Percentiles rank a stretch among this genome's conserved stretches.
Conservation (phyloP, 1,140 invertebrate genomes). For the Panulirus ornatus region DNA sequence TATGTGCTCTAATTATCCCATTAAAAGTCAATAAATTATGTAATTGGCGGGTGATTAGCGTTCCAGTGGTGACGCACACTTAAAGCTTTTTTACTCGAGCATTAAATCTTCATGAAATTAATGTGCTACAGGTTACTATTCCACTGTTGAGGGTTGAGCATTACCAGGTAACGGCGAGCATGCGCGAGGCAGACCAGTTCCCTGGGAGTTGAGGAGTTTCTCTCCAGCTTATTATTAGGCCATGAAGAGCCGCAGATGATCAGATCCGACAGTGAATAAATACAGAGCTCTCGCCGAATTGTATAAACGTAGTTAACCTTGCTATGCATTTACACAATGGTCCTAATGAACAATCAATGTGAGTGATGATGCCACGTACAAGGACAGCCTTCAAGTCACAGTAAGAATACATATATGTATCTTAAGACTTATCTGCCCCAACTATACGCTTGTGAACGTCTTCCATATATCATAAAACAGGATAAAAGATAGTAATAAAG, state of each 20-base stretch:
- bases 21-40: conserved; percentile 30
- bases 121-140: neutral
- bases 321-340: neutral
- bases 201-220: neutral
- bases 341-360: neutral
- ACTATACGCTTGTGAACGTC: no score
- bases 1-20: conserved; percentile 36
- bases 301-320: conserved; percentile 26
- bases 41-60: conserved; percentile 17
- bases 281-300: neutral
- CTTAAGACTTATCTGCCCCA: no score
- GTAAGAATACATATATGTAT: no score
- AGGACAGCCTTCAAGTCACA: neutral
- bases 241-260: neutral
- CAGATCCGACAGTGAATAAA: neutral
- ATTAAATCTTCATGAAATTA: neutral
- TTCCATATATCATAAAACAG: no score
- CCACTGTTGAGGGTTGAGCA: neutral
- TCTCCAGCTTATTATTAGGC: neutral
- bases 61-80: conserved; percentile 5
- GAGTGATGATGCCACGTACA: neutral
- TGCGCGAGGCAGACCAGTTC: no score
- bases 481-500: no score
- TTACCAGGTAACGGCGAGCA: neutral
- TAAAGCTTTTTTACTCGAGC: neutral